Evolutionary conservation across 2,797 vertebrate species (phyloP).

Genomic region (Takifugu rubripes): DNA sequence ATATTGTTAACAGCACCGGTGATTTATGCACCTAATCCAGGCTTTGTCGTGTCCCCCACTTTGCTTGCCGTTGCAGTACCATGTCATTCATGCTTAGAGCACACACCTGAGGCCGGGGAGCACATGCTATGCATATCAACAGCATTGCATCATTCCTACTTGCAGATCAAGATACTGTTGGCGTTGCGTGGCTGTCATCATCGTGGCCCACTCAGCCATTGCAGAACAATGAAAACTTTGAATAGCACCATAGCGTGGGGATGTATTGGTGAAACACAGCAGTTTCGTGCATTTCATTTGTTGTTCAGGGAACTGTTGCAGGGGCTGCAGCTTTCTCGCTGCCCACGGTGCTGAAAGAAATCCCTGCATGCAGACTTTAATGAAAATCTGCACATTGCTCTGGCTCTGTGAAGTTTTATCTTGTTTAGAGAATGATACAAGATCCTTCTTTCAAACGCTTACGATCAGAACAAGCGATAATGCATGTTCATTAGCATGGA

Average conservation of each 20-base stretch:
- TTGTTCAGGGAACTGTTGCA: constrained; percentile 38
- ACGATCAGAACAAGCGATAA: no score
- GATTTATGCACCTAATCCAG: constrained; percentile 69
- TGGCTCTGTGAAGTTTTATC: background rate
- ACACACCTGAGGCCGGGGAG: constrained; percentile 13
- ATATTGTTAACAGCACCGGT: constrained; percentile 53
- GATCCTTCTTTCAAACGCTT: no score
- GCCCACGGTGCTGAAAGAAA: constrained; percentile 63
- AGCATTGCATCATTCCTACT: constrained; percentile 2
- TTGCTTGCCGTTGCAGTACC: constrained; percentile 41
- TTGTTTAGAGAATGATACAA: background rate
- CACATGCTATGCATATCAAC: constrained; percentile 13
- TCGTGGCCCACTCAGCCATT: constrained; percentile 8
- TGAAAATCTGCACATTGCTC: background rate
- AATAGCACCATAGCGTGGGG: constrained; percentile 19
- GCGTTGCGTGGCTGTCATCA: constrained; percentile 6
- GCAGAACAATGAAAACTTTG: constrained; percentile 1
- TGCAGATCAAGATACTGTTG: constrained; percentile 6
- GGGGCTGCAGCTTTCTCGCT: constrained; percentile 28
- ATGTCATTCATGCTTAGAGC: constrained; percentile 11
- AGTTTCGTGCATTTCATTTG: constrained; percentile 35
- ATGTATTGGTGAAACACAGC: constrained; percentile 1
- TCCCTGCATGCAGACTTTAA: constrained; percentile 5
- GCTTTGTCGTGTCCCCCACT: constrained; percentile 58
- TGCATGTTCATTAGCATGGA: no score